Percentiles rank a stretch among this genome's conserved stretches.
Conservation (phyloP, 2,888 invertebrate species). For the Spialia ferax region DNA sequence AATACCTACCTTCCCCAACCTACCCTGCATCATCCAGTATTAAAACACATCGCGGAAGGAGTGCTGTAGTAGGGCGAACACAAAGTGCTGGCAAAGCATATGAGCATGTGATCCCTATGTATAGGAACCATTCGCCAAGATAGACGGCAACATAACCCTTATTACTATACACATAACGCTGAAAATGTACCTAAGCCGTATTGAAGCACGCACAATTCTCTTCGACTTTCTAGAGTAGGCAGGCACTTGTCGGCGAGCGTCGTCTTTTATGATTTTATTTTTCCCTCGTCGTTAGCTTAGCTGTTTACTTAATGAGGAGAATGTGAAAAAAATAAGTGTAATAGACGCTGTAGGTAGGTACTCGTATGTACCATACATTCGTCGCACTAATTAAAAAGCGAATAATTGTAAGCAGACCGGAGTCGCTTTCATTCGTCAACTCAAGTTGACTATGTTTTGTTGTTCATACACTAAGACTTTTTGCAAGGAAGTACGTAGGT, state of each 20-base stretch:
- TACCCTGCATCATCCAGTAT: slow-evolving; percentile 34
- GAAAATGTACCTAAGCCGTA: slow-evolving; percentile 20
- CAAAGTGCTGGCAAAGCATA: slow-evolving; percentile 36
- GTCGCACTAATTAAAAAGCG: slow-evolving; percentile 35
- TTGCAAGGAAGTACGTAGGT: not conserved
- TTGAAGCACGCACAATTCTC: slow-evolving; percentile 37
- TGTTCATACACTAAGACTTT: not conserved
- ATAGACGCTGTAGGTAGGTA: slow-evolving; percentile 24
- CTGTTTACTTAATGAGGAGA: slow-evolving; percentile 41
- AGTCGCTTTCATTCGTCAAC: slow-evolving; percentile 19
- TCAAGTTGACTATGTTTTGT: slow-evolving; percentile 1
- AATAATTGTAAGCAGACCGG: slow-evolving; percentile 27
- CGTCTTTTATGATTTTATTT: slow-evolving; percentile 40
- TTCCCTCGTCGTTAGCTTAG: slow-evolving; percentile 40
- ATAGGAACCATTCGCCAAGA: slow-evolving; percentile 9
- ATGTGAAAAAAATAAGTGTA: slow-evolving; percentile 31
- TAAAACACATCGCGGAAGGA: slow-evolving; percentile 32
- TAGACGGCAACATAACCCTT: slow-evolving; percentile 27
- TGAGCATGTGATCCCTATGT: slow-evolving; percentile 30
- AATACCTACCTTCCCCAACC: slow-evolving; percentile 9
- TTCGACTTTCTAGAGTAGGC: slow-evolving; percentile 40
- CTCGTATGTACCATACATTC: not conserved
- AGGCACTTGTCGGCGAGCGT: slow-evolving; percentile 37
- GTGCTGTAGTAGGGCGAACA: slow-evolving; percentile 34
- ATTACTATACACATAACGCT: slow-evolving; percentile 25